phyloP scores from a whole-genome alignment of 2,888 invertebrate genomes.

The Baccha elongata region DNA sequence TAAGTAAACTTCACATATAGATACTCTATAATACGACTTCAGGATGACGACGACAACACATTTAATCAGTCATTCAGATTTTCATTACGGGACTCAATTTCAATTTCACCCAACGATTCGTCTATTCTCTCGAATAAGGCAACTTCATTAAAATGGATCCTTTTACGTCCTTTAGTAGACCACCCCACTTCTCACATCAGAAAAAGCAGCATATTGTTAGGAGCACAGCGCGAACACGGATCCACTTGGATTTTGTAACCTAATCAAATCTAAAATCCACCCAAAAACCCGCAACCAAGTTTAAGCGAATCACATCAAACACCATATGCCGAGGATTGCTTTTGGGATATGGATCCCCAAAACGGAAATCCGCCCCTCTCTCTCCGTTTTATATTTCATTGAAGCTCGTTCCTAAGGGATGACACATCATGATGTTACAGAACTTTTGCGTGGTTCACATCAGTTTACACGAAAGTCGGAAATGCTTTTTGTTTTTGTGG shows the following conservation, averaged over 20 bases:
- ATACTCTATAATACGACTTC: slow-evolving; percentile 32
- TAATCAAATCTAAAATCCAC: slow-evolving; percentile 72
- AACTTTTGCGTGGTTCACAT: slow-evolving; percentile 65
- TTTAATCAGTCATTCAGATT: slow-evolving; percentile 74
- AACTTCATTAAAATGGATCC: slow-evolving; percentile 71
- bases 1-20: too few relatives aligned
- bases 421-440: slow-evolving; percentile 53
- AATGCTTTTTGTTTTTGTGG: slow-evolving; percentile 8
- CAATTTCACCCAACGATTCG: slow-evolving; percentile 70
- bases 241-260: slow-evolving; percentile 62
- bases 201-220: slow-evolving; percentile 51
- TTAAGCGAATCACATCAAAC: slow-evolving; percentile 72
- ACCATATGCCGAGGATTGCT: slow-evolving; percentile 68
- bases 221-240: slow-evolving; percentile 40
- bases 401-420: slow-evolving; percentile 43
- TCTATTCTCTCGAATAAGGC: slow-evolving; percentile 59
- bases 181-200: slow-evolving; percentile 10
- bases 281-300: slow-evolving; percentile 48
- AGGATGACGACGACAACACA: slow-evolving; percentile 66
- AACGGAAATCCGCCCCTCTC: slow-evolving; percentile 36
- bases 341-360: slow-evolving; percentile 45
- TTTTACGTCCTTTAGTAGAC: slow-evolving; percentile 36
- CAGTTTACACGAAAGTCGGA: slow-evolving; percentile 58
- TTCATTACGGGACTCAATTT: slow-evolving; percentile 73
- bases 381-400: slow-evolving; percentile 4